Evolutionary conservation across 2,888 invertebrate species (phyloP).

Genomic region (Idaea aversata): DNA sequence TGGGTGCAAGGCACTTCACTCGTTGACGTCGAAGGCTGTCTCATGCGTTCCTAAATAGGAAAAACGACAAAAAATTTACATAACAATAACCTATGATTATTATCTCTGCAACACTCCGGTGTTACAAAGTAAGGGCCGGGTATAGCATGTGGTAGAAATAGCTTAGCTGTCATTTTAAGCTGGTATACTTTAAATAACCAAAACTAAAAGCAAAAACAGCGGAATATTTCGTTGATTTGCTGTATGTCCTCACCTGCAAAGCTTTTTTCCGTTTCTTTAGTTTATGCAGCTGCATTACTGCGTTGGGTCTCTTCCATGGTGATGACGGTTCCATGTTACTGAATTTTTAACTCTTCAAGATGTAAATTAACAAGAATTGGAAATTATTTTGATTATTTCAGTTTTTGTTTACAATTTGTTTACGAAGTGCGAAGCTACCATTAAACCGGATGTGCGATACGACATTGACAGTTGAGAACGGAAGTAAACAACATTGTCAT

Average conservation of each 20-base stretch:
- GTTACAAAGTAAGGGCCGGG: constrained; percentile 2
- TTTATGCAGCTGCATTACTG: constrained; percentile 87
- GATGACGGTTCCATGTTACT: constrained; percentile 65
- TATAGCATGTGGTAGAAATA: not conserved
- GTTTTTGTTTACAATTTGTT: constrained; percentile 9
- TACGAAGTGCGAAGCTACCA: not conserved
- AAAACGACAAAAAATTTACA: constrained; percentile 4
- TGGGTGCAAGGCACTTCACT: constrained; percentile 44
- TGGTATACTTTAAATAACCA: not conserved
- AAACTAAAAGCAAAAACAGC: not conserved
- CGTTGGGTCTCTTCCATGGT: constrained; percentile 82
- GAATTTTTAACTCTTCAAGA: constrained; percentile 5
- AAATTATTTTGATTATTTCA: not conserved
- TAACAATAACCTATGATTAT: not conserved
- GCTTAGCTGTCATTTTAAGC: not conserved
- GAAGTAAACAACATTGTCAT: not conserved
- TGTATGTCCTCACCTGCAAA: constrained; percentile 78
- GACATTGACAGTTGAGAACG: not conserved
- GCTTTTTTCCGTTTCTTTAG: constrained; percentile 89
- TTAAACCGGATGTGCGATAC: not conserved
- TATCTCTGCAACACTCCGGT: not conserved
- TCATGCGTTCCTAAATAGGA: constrained; percentile 67
- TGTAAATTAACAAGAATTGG: not conserved
- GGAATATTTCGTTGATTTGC: not conserved
- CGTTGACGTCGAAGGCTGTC: constrained; percentile 52